phyloP scores from a whole-genome alignment of 2,888 invertebrate genomes.

The Polydrusus tereticollis region DNA sequence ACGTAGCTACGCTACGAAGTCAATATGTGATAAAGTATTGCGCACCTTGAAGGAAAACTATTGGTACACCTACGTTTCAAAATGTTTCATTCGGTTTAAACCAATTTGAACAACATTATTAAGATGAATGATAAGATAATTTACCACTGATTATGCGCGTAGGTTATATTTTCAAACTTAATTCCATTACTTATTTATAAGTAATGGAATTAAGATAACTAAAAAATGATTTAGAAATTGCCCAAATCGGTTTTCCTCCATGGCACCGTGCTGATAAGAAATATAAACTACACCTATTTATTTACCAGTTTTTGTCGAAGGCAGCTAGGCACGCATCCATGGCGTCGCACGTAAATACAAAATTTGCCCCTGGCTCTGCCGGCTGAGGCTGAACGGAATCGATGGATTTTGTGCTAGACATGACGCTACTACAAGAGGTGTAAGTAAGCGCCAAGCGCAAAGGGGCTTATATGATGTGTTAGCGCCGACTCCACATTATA shows the following conservation, averaged over 20 bases:
- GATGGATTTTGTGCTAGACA: constrained; percentile 56
- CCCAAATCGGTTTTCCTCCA: background rate
- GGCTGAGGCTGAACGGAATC: constrained; percentile 44
- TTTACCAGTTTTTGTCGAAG: constrained; percentile 91
- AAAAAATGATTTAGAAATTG: background rate
- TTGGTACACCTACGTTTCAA: no score
- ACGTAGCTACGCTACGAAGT: no score
- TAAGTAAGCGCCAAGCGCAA: constrained; percentile 54
- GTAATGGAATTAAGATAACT: background rate
- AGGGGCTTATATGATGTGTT: constrained; percentile 21
- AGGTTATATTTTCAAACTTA: no score
- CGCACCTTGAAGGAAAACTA: no score
- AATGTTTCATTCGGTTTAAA: no score
- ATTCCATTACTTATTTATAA: no score
- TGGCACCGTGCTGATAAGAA: background rate
- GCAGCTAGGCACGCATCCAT: constrained; percentile 94
- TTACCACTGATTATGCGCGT: no score
- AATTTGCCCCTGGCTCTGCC: constrained; percentile 23
- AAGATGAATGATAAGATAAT: no score
- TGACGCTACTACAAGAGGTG: constrained; percentile 54
- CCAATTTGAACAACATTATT: no score
- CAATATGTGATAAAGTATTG: no score
- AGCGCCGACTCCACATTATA: constrained; percentile 10
- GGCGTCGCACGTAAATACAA: constrained; percentile 54
- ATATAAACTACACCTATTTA: constrained; percentile 22